Base-by-base conservation (phyloP, 2,888 invertebrate genomes). In the Sinodicranocentrus sp. region DNA sequence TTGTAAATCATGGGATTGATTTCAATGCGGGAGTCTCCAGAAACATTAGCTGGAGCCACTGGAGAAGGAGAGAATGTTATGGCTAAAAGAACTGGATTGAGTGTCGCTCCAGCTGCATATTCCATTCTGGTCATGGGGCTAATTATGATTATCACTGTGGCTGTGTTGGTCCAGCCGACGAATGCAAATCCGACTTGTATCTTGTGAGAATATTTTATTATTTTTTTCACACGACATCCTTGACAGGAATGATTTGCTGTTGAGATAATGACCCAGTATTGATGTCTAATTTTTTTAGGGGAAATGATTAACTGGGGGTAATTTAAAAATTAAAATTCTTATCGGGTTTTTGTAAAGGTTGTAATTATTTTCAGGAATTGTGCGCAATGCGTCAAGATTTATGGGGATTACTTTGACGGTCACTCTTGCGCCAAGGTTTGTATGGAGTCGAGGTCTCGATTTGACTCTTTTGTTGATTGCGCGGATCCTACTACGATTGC, bases 311-410 rank as follows among this genome's bases (percentile, higher is more conserved):
- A n/a, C n/a, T n/a, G n/a, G n/a, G n/a, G n/a, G n/a, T n/a, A n/a
- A n/a, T n/a, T n/a, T n/a, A n/a, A n/a, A n/a, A n/a, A n/a, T n/a
- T n/a, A n/a, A n/a, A n/a, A n/a, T n/a, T n/a, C n/a, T n/a, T n/a
- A n/a, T n/a, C n/a, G n/a, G n/a, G n/a, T n/a, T n/a, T n/a, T n/a
- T n/a, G n/a, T n/a, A n/a, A n/a, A n/a, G n/a, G n/a, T 57, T 21
- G 48, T 13, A 48, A 33, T 79, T 72, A 1, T 48, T 54, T 89
- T 3, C 83, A 93, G 95, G 88, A 97, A 97, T 91, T 97, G 97
- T 90, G 96, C 95, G 0, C 96, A 96, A 89, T 97, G 96, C 91
- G 96, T 95, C 91, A 95, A 95, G 91, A 96, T 96, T 94, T 94
- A 95, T 87, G 96, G 96, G 0, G 93, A 93, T 0, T 96, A 95